Evolutionary conservation across 2,113 vertebrate species (phyloP), one percentile per base, ranked within the genome.

Genomic region (Cavia aperea): DNA sequence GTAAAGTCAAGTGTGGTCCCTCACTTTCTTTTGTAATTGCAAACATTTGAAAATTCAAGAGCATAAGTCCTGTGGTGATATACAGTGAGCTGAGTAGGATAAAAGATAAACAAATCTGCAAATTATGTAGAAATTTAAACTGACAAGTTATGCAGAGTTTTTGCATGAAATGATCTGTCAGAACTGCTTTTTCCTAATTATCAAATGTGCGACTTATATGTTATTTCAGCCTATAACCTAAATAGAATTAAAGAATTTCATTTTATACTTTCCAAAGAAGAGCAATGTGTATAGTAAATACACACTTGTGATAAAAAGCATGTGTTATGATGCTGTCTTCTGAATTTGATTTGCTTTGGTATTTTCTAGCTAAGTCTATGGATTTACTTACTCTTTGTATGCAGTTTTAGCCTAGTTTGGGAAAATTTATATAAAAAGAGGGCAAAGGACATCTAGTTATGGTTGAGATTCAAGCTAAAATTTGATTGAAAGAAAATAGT

Each of bases 1-100:
- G 16, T 89, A 95, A 96, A 93, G 46, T 90, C 83, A 87, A 54
- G 92, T 96, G 96, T 96, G 90, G 92, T 79, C 96, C 86, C 93
- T 94, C 93, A 96, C 94, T 96, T 96, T 92, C 90, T 97, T 90
- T 92, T 96, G 87, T 0, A 94, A 93, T 92, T 77, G 75, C 0
- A 54, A 95, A 86, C 93, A 96, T 96, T 96, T 78, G 93, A 90
- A 68, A 49, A 91, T 96, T 95, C 95, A 4, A 79, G 87, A 89
- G 7, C 60, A 58, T 86, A 51, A 51, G 36, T 91, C 49, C 13
- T 94, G 23, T 73, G 46, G 46, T 75, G 11, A 29, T 36, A 78
- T 60, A 51, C 5, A 92, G 39, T 79, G 39, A 94, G 75, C 60
- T 93, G 36, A 93, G 72, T 87, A 43, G 43, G 9, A 88, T 70